Conservation (phyloP, 2,113 vertebrate species). For the Amphiprion ocellaris region DNA sequence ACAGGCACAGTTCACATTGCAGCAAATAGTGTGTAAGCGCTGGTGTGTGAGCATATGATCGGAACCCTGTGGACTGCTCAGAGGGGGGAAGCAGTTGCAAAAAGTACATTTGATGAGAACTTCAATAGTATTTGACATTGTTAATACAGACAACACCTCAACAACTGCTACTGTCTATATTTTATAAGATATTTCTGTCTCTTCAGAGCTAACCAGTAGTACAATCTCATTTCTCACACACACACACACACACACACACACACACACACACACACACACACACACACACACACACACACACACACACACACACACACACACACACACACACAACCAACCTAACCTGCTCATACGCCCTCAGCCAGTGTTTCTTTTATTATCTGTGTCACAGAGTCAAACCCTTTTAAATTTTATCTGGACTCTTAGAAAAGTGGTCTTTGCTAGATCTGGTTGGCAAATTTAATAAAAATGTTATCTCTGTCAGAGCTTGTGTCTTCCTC, state of each 20-base stretch:
- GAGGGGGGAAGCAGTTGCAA: not conserved
- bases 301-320: too few species aligned
- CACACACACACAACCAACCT: too few species aligned
- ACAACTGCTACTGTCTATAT: too few species aligned
- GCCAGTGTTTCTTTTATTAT: not conserved
- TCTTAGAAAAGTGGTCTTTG: not conserved
- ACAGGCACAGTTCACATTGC: slow-evolving; percentile 16
- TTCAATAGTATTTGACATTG: not conserved
- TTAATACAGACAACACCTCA: not conserved
- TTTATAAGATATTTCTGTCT: not conserved
- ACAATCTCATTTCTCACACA: too few species aligned
- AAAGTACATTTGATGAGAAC: not conserved
- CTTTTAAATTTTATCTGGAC: not conserved
- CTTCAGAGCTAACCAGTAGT: too few species aligned
- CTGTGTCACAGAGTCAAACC: not conserved
- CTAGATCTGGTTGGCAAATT: slow-evolving; percentile 11
- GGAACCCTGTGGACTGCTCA: not conserved
- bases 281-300: too few species aligned
- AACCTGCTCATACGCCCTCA: too few species aligned
- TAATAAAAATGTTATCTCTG: not conserved
- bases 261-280: too few species aligned
- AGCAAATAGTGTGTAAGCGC: slow-evolving; percentile 13
- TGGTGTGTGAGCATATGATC: not conserved
- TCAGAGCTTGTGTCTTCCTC: slow-evolving; percentile 7
- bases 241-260: too few species aligned